These are phyloP conservation scores for Tyrannus savana DNA, from an alignment of 2,113 vertebrate genomes.

Conservation along the genomic window DNA sequence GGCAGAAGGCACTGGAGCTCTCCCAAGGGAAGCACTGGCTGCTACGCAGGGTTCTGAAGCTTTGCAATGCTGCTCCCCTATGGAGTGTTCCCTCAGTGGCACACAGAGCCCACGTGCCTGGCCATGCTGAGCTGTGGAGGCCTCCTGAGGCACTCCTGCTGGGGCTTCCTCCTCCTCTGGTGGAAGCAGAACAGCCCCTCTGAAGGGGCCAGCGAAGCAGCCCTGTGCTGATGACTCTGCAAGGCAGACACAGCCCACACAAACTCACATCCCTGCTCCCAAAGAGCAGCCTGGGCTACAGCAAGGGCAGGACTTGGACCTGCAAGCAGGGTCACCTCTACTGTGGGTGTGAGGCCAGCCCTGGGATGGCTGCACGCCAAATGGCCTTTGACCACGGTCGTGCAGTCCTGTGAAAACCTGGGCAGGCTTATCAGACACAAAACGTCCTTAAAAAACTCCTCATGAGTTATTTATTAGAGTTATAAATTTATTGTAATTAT, in stretches of 20 bases:
- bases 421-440: background rate
- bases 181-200: background rate
- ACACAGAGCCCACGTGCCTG: rapidly evolving
- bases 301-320: background rate
- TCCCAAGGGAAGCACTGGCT: background rate
- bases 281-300: background rate
- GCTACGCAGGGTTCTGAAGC: background rate
- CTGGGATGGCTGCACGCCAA: background rate
- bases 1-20: constrained; percentile 14
- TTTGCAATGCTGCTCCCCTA: constrained; percentile 23
- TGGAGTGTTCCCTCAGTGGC: background rate
- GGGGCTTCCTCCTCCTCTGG: background rate
- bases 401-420: background rate
- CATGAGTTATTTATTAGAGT: background rate
- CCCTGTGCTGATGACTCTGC: background rate
- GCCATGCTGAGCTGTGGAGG: background rate
- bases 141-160: background rate
- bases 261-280: background rate
- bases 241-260: background rate
- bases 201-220: background rate
- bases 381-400: background rate
- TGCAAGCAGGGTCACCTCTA: background rate
- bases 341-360: background rate
- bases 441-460: background rate
- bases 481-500: background rate